Percentiles rank a stretch among this genome's conserved stretches.
These are phyloP conservation scores for Pachycephus smyrnensis DNA, from an alignment of 2,888 invertebrate species.

Conservation along the genomic window DNA sequence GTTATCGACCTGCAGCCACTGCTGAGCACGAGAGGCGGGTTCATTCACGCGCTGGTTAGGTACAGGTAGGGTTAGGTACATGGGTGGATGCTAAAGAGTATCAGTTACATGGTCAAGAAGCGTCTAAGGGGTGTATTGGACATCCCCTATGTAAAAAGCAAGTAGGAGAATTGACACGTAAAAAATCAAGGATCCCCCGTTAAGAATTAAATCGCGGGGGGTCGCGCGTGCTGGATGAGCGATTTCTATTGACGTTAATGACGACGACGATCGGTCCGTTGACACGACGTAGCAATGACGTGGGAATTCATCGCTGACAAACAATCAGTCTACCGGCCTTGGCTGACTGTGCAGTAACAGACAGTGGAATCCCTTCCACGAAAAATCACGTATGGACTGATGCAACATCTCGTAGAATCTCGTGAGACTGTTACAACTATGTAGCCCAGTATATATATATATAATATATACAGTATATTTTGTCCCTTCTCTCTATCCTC, in stretches of 20 bases:
- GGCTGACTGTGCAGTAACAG: not conserved
- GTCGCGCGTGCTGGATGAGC: not conserved
- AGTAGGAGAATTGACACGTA: not conserved
- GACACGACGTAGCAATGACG: not conserved
- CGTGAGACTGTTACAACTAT: slow-evolving; percentile 11
- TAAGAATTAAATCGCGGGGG: not conserved
- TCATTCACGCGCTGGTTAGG: not conserved
- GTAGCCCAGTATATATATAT: not conserved
- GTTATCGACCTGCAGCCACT: not conserved
- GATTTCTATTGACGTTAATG: not conserved
- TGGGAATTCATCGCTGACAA: not conserved
- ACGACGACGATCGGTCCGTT: not conserved
- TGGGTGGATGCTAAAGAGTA: not conserved
- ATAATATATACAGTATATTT: not conserved
- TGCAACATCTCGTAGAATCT: slow-evolving; percentile 21
- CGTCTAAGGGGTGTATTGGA: not conserved
- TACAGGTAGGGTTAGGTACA: not conserved
- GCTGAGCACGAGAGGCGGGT: not conserved
- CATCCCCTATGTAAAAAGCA: not conserved
- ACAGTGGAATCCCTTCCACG: slow-evolving; percentile 9
- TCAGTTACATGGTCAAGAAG: not conserved
- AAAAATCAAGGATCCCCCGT: not conserved
- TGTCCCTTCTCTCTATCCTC: slow-evolving; percentile 1
- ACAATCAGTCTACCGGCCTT: not conserved
- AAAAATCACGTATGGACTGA: slow-evolving; percentile 11